These are phyloP conservation scores for Chionis minor DNA, from an alignment of 2,113 vertebrate genomes.

Conservation along the genomic window DNA sequence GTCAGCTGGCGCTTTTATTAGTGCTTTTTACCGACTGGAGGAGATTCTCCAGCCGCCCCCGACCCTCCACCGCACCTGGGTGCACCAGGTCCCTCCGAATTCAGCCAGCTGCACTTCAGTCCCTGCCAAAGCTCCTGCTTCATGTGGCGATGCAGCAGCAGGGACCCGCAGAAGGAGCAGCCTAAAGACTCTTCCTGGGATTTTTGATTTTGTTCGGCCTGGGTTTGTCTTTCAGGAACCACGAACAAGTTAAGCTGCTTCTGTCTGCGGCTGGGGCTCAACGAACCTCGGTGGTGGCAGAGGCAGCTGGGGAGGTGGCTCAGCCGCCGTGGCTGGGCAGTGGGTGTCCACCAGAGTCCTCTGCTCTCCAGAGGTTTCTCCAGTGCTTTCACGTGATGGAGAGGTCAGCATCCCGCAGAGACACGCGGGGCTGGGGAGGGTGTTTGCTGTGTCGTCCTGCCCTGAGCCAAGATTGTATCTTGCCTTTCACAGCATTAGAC, in stretches of 20 bases:
- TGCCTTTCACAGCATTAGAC: neutral
- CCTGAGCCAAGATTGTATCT: too few relatives aligned
- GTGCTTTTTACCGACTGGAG: neutral
- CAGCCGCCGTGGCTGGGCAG: neutral
- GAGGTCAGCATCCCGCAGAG: neutral
- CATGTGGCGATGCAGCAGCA: neutral
- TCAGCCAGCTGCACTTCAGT: neutral
- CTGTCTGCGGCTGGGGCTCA: neutral
- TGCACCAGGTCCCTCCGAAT: neutral
- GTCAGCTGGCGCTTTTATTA: neutral
- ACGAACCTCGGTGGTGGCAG: neutral
- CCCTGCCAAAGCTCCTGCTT: neutral
- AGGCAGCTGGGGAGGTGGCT: neutral
- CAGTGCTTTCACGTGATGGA: neutral
- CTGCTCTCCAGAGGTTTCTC: neutral
- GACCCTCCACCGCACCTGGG: accelerated
- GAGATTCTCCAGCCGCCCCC: neutral
- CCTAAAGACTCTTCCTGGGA: neutral
- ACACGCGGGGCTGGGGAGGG: neutral
- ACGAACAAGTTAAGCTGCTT: conserved; percentile 12
- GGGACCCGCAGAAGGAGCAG: neutral
- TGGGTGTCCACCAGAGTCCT: neutral
- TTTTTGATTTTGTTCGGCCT: neutral
- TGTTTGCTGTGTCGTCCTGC: too few relatives aligned
- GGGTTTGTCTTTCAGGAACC: neutral